Base-by-base conservation (phyloP, 2,888 invertebrate genomes). In the Drosophila koepferae region DNA sequence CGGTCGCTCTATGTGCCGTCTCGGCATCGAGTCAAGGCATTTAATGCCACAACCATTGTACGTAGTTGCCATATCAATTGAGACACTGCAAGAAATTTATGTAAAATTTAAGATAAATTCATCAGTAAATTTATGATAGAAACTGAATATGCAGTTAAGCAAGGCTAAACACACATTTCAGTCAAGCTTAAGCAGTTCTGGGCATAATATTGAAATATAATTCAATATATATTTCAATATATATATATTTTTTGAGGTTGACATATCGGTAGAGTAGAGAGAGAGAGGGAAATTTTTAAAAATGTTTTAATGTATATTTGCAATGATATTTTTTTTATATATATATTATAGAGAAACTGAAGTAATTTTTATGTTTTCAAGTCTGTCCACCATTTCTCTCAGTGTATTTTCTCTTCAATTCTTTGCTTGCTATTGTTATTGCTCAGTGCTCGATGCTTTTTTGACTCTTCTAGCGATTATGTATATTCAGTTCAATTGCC, bases 401-500 rank as follows among this genome's bases (percentile, higher is more conserved):
- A 44, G 79, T 82, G 81, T 28, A 61, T 46, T 1, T 20, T 20
- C 40, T 23, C 34, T 40, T 7, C 51, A 43, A 70, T 62, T 58
- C 43, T 28, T 49, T 49, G 10, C 49, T 54, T 6, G 28, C 41
- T 28, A 40, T 54, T 59, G 46, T 55, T 60, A 46, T 51, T 43
- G 43, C n/a, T 69, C 28, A 18, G 28, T 9, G 23, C 43, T 51
- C 6, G 36, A 18, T 18, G 23, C 14, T 54, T 40, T 36, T 59
- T 62, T 71, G 55, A 59, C 55, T 48, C 61, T 70, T 54, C 56
- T 55, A 44, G 53, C 72, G 80, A 86, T 80, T 80, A 80, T 88
- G 83, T 67, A 84, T 88, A 84, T 84, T 86, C 69, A 67, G 78
- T 81, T 79, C 74, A 75, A 84, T 82, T 78, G 81, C 73, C 75